Base-by-base conservation (phyloP, 2,888 invertebrate species). In the Macrophya annulata region DNA sequence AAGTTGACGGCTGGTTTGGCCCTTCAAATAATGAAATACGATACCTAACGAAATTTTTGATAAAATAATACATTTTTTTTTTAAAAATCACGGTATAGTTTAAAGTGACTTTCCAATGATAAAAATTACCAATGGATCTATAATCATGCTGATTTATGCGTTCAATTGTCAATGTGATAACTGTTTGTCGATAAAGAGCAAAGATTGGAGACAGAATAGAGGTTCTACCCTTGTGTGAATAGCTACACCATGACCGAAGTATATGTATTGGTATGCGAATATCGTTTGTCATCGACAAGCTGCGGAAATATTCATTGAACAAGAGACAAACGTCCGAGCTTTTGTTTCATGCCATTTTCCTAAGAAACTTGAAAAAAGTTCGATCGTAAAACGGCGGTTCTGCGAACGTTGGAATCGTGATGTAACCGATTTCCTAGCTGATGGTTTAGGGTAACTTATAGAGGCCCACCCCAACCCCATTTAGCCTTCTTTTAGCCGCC, bases 371-470 rank as follows among this genome's bases (percentile, higher is more conserved):
- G 81, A 21, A n/a, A 43, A 62, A 81, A 81, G 21, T 81, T 62
- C 5, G 43, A 43, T 81, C 59, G 62, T 81, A 81, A 81, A 81
- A 62, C 31, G 81, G 12, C n/a, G 81, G 81, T 81, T 81, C 15
- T 62, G n/a, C 51, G 31, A 77, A 43, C 59, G 40, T 81, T 25
- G 81, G 15, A 62, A 81, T 81, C n/a, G 81, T 59, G 81, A 81
- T 43, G 81, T 81, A 40, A 81, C 81, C 59, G 62, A 43, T 81
- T 59, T 81, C 6, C 62, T n/a, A 31, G 59, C 81, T 62, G 77
- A 21, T 81, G 43, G 62, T 81, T 81, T 25, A 62, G 59, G 59
- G 62, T 81, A 81, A 81, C 81, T 81, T 62, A 81, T 43, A 62
- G 21, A 62, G 40, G 21, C 43, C 59, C 21, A n/a, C 40, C 81